phyloP scores from a whole-genome alignment of 2,888 invertebrate genomes.

The Chrysina gloriosa region DNA sequence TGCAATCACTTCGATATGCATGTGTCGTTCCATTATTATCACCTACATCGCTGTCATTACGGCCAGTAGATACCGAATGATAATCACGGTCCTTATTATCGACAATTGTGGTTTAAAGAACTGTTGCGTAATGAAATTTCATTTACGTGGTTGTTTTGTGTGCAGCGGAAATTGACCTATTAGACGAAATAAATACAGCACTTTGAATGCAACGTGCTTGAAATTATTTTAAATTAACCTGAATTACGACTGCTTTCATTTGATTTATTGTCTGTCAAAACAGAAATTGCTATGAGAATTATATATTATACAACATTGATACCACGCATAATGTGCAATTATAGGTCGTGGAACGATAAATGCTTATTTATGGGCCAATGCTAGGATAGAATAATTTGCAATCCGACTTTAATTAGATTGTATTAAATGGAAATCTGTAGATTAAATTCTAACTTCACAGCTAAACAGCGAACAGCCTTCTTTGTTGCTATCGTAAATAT shows the following conservation, averaged over 20 bases:
- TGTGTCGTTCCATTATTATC: not conserved
- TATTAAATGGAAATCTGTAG: no score
- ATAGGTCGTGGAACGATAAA: not conserved
- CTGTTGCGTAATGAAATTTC: constrained; percentile 18
- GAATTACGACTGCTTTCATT: not conserved
- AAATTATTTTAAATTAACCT: constrained; percentile 19
- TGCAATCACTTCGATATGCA: not conserved
- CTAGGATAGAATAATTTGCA: no score
- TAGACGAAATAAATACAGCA: not conserved
- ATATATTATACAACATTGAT: not conserved
- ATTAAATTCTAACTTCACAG: no score
- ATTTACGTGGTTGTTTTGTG: not conserved
- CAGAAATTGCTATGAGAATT: not conserved
- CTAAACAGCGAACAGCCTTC: no score
- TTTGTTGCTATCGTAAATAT: no score
- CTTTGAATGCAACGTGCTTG: not conserved
- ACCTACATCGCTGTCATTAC: not conserved
- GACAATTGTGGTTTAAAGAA: not conserved
- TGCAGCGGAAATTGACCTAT: not conserved
- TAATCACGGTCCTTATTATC: not conserved
- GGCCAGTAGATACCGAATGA: not conserved
- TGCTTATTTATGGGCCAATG: not conserved
- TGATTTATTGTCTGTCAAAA: constrained; percentile 5
- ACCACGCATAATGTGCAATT: not conserved
- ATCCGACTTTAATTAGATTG: no score